phyloP scores from a whole-genome alignment of 2,797 vertebrate genomes.

The Avahi laniger region DNA sequence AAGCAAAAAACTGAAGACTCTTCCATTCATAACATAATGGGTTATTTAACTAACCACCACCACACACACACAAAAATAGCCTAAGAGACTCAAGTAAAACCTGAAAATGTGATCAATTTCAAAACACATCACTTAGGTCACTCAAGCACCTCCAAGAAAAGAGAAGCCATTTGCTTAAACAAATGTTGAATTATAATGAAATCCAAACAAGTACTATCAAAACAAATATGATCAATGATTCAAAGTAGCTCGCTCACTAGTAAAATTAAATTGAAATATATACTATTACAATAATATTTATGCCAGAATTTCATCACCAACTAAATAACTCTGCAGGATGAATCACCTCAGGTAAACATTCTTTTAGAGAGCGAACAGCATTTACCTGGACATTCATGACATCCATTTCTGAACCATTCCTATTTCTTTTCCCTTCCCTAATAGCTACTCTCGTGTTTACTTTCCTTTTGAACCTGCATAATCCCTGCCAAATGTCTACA shows the following conservation, averaged over 20 bases:
- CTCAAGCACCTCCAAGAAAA: neutral
- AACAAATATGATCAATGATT: conserved; percentile 12
- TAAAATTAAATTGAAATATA: conserved; percentile 30
- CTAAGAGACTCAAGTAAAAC: conserved; percentile 1
- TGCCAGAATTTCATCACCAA: neutral
- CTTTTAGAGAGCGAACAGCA: neutral
- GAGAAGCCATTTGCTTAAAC: neutral
- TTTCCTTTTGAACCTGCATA: conserved; percentile 39
- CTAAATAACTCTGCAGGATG: neutral
- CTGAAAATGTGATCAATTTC: neutral
- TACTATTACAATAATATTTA: neutral
- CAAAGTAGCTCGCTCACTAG: neutral
- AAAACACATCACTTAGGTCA: neutral
- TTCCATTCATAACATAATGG: neutral
- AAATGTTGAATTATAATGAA: neutral
- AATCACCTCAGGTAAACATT: neutral
- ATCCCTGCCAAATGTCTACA: neutral
- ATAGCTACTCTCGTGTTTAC: neutral
- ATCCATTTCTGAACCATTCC: conserved; percentile 37
- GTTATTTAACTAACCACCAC: neutral
- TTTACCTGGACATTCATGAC: neutral
- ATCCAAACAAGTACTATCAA: conserved; percentile 18
- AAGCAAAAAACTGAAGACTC: neutral
- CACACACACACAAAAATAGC: neutral
- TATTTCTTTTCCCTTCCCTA: neutral